Base-by-base conservation (phyloP, 2,888 invertebrate genomes). In the Spisula solida region DNA sequence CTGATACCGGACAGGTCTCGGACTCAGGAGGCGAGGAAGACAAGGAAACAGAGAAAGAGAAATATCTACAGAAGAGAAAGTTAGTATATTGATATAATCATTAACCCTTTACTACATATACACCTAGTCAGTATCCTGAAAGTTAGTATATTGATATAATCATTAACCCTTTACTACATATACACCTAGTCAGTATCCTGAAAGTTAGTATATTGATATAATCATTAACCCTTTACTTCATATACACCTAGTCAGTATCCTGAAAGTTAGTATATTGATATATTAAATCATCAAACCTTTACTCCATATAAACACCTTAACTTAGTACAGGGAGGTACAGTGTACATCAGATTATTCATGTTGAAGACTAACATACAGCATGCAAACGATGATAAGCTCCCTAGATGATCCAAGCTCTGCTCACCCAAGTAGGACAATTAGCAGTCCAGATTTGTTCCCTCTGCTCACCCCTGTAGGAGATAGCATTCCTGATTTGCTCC, bases 1-100 rank as follows among this genome's bases (percentile, higher is more conserved):
- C 91, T 29, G 91, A 92, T 16, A 88, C 85, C 79, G 91, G 91
- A 80, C 93, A 93, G 47, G 93, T 87, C 34, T 93, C 94, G 70
- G 93, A 93, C 88, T 92, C 93, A 31, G 90, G 93, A 47, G 96
- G 98, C 98, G 98, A 98, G 41, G 93, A 94, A 16, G 93, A 91
- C 47, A 93, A 92, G 83, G 93, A 95, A 81, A 93, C 93, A 47
- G 94, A 95, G 85, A 93, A 92, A 81, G 93, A 92, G 60, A 95
- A 95, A 90, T 94, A 93, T 89, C 91, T 95, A 82, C 92, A 94
- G 85, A 95, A 95, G 91, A 91, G 95, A 93, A 92, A 93, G 95
- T 95, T 91, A 92, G 94, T 93, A 60, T 0, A 81, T 31, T 51
- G 12, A 16, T 47, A 47, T 47, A 47, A 47, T 41, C 41, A 41